Evolutionary conservation across 2,113 vertebrate species (phyloP).

Genomic region (Sisor rabdophorus): DNA sequence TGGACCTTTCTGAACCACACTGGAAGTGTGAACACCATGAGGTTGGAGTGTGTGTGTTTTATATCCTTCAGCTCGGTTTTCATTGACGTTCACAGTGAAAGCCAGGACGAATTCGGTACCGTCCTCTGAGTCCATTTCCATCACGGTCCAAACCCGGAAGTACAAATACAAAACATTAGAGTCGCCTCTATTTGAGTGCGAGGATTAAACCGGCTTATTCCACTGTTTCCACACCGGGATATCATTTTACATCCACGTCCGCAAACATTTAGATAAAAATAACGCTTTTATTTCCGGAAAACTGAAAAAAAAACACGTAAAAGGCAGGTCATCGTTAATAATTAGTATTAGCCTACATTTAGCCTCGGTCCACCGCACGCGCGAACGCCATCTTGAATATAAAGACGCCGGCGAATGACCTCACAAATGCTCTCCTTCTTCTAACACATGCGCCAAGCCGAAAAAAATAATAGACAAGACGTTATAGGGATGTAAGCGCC

Average conservation of each 20-base stretch:
- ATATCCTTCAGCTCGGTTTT: neutral
- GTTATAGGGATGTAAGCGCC: conserved; percentile 44
- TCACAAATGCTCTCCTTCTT: neutral
- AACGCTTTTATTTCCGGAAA: too few relatives aligned
- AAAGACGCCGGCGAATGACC: conserved; percentile 59
- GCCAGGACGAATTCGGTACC: conserved; percentile 1
- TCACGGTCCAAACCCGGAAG: neutral
- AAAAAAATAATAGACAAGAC: neutral
- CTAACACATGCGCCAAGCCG: neutral
- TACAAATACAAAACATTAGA: neutral
- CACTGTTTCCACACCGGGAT: neutral
- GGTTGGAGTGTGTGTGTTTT: neutral
- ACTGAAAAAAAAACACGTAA: neutral
- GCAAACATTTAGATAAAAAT: too few relatives aligned
- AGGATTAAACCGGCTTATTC: neutral
- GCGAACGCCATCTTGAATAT: conserved; percentile 70
- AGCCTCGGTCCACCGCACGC: conserved; percentile 39
- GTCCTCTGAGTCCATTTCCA: conserved; percentile 7
- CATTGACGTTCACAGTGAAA: conserved; percentile 10
- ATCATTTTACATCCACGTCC: neutral
- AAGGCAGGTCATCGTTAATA: neutral
- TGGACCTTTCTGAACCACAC: conserved; percentile 48
- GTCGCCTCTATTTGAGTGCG: neutral
- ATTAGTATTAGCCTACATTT: neutral
- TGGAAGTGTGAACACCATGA: neutral